Conservation (phyloP, 2,888 invertebrate genomes). For the Volucella bombylans region DNA sequence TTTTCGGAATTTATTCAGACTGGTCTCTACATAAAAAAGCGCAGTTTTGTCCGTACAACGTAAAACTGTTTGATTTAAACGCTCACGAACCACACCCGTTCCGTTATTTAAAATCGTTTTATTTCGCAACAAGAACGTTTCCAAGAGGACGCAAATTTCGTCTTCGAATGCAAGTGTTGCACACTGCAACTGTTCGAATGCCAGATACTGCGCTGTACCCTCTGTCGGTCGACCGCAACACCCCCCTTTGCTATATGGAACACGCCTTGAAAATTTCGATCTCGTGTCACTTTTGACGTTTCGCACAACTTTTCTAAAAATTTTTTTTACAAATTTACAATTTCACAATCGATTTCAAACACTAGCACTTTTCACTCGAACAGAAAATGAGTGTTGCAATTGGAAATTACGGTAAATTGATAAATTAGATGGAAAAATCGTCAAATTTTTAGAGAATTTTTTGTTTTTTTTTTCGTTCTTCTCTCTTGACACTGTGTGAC, state of each 20-base stretch:
- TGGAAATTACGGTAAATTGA: slow-evolving; percentile 1
- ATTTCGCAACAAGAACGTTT: slow-evolving; percentile 34
- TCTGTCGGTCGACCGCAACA: slow-evolving; percentile 35
- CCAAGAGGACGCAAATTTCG: slow-evolving; percentile 40
- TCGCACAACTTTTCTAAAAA: slow-evolving; percentile 11
- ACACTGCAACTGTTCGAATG: slow-evolving; percentile 58
- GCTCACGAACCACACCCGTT: slow-evolving; percentile 58
- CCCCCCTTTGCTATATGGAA: slow-evolving; percentile 40
- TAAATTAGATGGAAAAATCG: slow-evolving; percentile 32
- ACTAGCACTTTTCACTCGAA: slow-evolving; percentile 24
- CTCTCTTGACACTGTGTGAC: slow-evolving; percentile 32
- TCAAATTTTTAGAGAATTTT: slow-evolving; percentile 31
- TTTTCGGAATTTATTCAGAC: slow-evolving; percentile 38
- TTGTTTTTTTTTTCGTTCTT: slow-evolving; percentile 28
- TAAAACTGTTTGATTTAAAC: slow-evolving; percentile 2
- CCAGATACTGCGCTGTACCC: slow-evolving; percentile 29
- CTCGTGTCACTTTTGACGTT: slow-evolving; percentile 58
- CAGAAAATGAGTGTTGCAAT: slow-evolving; percentile 36
- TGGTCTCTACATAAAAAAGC: slow-evolving; percentile 19
- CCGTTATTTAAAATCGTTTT: slow-evolving; percentile 19
- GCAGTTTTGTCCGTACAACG: slow-evolving; percentile 33
- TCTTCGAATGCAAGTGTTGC: slow-evolving; percentile 68
- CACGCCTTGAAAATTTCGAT: slow-evolving; percentile 70
- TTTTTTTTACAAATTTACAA: too few relatives aligned
- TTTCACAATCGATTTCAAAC: slow-evolving; percentile 28